Conservation (phyloP, 2,888 invertebrate genomes). For the Dione juno region DNA sequence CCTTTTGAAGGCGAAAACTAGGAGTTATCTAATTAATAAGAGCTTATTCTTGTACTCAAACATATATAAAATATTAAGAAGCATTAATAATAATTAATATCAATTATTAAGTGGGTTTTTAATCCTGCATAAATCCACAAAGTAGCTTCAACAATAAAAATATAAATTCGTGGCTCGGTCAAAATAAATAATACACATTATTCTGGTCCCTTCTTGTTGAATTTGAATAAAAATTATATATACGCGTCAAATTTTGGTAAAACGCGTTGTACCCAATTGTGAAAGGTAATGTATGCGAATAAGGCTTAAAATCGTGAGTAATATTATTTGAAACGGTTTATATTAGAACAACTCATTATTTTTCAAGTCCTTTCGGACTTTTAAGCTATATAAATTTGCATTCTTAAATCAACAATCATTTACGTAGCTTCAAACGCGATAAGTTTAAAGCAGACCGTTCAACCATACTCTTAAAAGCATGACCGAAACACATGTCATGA, state of each 20-base stretch:
- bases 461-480: slow-evolving; percentile 16
- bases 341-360: slow-evolving; percentile 41
- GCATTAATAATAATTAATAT: background rate
- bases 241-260: slow-evolving; percentile 34
- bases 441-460: slow-evolving; percentile 18
- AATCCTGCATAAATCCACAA: background rate
- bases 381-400: slow-evolving; percentile 44
- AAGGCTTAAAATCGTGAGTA: slow-evolving; percentile 31
- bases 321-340: slow-evolving; percentile 23
- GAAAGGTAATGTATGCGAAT: slow-evolving; percentile 24
- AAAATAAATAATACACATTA: slow-evolving; percentile 41
- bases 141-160: slow-evolving; percentile 12
- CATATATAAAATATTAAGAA: no score
- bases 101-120: background rate
- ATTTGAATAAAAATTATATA: slow-evolving; percentile 42
- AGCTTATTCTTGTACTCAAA: no score
- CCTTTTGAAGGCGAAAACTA: no score
- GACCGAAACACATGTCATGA: slow-evolving; percentile 13
- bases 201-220: slow-evolving; percentile 36
- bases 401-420: slow-evolving; percentile 35
- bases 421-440: slow-evolving; percentile 34
- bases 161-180: slow-evolving; percentile 28
- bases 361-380: slow-evolving; percentile 38
- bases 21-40: no score
- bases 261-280: slow-evolving; percentile 32